Percentiles rank a stretch among this genome's conserved stretches.
Evolutionary conservation across 2,888 invertebrate genomes (phyloP).

Genomic region (Eucera pruinosa): DNA sequence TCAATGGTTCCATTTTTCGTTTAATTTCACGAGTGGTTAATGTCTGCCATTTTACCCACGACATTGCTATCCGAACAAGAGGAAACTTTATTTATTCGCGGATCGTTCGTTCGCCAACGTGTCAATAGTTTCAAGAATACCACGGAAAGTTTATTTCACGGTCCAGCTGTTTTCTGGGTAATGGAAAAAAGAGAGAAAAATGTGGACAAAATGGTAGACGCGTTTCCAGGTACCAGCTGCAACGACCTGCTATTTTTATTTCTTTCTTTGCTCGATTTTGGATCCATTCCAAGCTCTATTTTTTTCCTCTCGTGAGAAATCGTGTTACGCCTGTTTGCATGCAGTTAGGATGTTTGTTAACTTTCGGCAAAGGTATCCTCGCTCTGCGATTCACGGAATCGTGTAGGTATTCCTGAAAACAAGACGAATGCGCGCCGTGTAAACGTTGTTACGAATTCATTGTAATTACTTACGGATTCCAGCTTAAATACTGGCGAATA

Average conservation of each 20-base stretch:
- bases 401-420: conserved; percentile 2
- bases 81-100: conserved; percentile 9
- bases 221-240: conserved; percentile 24
- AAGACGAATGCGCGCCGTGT: background rate
- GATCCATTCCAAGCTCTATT: conserved; percentile 40
- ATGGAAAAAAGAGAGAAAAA: conserved; percentile 10
- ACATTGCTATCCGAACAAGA: background rate
- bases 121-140: conserved; percentile 36
- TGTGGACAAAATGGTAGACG: conserved; percentile 12
- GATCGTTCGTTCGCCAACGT: conserved; percentile 8
- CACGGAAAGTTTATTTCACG: conserved; percentile 48
- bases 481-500: background rate
- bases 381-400: background rate
- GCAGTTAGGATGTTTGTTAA: conserved; percentile 14
- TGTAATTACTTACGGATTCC: background rate
- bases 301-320: conserved; percentile 32
- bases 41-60: background rate
- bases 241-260: background rate
- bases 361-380: background rate
- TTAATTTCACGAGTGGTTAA: background rate
- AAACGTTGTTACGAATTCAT: background rate
- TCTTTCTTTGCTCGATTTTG: conserved; percentile 18
- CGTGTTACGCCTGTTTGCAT: conserved; percentile 31
- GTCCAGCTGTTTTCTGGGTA: conserved; percentile 28
- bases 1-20: background rate